phyloP scores from a whole-genome alignment of 2,888 invertebrate genomes.

The Leptopilina syphax region DNA sequence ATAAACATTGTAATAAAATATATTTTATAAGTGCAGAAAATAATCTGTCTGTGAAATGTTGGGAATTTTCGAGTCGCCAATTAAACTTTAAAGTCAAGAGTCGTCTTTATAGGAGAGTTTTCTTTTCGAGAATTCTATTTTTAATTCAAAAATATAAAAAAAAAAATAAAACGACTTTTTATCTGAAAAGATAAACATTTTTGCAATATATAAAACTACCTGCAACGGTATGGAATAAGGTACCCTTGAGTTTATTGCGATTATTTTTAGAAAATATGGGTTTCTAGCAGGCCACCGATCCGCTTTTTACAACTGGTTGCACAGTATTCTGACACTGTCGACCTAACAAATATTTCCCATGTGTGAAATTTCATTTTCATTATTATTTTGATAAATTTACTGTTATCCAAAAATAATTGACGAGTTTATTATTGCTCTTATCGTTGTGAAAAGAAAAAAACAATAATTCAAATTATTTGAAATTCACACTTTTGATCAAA shows the following conservation, averaged over 20 bases:
- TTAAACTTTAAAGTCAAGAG: neutral
- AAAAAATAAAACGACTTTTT: neutral
- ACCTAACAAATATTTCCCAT: constrained; percentile 33
- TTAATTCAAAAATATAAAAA: neutral
- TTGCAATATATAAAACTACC: constrained; percentile 5
- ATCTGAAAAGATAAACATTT: neutral
- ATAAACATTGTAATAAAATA: too few species aligned
- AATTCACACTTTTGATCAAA: neutral
- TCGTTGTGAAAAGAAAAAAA: constrained; percentile 43
- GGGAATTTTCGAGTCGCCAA: neutral
- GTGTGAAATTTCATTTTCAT: constrained; percentile 29
- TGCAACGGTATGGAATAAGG: constrained; percentile 49
- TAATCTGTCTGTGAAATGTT: constrained; percentile 1
- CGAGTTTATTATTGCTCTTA: constrained; percentile 56
- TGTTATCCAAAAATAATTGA: constrained; percentile 61
- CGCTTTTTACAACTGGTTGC: constrained; percentile 43
- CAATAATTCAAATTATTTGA: constrained; percentile 45
- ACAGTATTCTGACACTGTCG: constrained; percentile 3
- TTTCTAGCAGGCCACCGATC: constrained; percentile 60
- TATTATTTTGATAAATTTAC: constrained; percentile 61
- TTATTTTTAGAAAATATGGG: constrained; percentile 62
- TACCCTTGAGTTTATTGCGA: constrained; percentile 67
- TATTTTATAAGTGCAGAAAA: neutral
- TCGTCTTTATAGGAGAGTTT: neutral
- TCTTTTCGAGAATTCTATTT: constrained; percentile 1